phyloP scores from a whole-genome alignment of 1,140 invertebrate species.

The Hetaerina americana region DNA sequence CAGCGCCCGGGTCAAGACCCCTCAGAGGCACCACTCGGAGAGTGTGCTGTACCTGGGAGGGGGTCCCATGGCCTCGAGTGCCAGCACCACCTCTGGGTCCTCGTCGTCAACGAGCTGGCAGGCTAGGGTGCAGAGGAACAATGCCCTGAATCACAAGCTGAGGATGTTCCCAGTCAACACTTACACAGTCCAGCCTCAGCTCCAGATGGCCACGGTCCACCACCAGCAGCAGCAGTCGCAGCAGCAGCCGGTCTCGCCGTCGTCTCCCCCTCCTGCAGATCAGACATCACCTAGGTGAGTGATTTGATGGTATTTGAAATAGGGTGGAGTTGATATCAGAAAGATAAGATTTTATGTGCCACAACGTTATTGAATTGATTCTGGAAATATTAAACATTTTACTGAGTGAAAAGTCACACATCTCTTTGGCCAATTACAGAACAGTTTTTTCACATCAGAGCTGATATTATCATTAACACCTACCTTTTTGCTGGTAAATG shows the following conservation, averaged over 20 bases:
- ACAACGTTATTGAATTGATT: no score
- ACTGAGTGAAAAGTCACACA: no score
- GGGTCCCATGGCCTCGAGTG: neutral
- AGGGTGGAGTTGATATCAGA: no score
- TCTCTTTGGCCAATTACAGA: no score
- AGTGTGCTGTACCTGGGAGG: conserved; percentile 54
- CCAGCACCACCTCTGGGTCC: neutral
- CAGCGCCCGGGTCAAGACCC: conserved; percentile 62
- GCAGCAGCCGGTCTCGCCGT: neutral
- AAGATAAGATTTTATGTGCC: no score
- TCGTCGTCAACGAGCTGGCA: conserved; percentile 9
- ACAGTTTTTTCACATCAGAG: no score
- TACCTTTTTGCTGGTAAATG: no score
- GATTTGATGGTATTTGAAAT: no score
- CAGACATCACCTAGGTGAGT: neutral
- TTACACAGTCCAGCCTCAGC: conserved; percentile 37
- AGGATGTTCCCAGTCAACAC: conserved; percentile 41
- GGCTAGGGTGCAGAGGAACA: conserved; percentile 26
- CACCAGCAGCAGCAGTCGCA: conserved; percentile 9
- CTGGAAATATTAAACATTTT: no score
- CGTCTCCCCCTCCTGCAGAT: conserved; percentile 19
- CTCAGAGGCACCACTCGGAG: conserved; percentile 66
- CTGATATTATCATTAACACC: no score
- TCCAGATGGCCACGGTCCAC: no score
- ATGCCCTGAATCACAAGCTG: conserved; percentile 29